Evolutionary conservation across 2,113 vertebrate genomes (phyloP), one percentile per base, ranked within the genome.

Genomic region (Sardina pilchardus): DNA sequence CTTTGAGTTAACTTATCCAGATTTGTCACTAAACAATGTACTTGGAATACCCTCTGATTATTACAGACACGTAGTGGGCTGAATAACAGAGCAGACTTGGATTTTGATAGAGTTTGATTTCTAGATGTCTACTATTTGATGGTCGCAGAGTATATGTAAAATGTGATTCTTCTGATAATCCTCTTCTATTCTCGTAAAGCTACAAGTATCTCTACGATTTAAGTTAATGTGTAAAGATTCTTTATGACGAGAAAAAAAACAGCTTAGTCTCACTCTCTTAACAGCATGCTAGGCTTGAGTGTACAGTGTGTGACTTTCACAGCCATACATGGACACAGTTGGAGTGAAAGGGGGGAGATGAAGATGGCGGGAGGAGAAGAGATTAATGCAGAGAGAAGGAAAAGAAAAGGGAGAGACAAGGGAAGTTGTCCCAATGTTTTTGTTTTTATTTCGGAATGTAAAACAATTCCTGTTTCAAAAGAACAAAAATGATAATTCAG

Each of bases 381-480:
- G 24, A 21, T n/a, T 4, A 6, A 63, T 42, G 24, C 59, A 63
- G 50, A 81, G 82, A 56, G 42, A 39, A 48, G 36, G 67, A 82
- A 19, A 84, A 59, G 63, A 50, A 63, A 59, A 80, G 80, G 39
- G 82, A 59, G 82, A 59, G n/a, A 88, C 56, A 86, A 19, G 21
- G 30, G 67, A 47, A 86, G 67, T 87, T 91, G 88, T 92, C 47
- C 90, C 89, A 85, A 91, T 91, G 81, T 90, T 94, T 94, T 93
- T 85, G n/a, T n/a, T 90, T 95, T 95, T 95, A 96, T 94, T 96
- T 86, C 93, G 93, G 93, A 95, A 93, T 94, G 93, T 94, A 93
- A 94, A 94, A 95, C 93, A 93, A 90, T 92, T 95, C 91, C 89
- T 91, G 93, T 91, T 89, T 94, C 89, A 86, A 92, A 93, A 91